phyloP scores from a whole-genome alignment of 2,113 vertebrate species.

The Rhinichthys klamathensis region DNA sequence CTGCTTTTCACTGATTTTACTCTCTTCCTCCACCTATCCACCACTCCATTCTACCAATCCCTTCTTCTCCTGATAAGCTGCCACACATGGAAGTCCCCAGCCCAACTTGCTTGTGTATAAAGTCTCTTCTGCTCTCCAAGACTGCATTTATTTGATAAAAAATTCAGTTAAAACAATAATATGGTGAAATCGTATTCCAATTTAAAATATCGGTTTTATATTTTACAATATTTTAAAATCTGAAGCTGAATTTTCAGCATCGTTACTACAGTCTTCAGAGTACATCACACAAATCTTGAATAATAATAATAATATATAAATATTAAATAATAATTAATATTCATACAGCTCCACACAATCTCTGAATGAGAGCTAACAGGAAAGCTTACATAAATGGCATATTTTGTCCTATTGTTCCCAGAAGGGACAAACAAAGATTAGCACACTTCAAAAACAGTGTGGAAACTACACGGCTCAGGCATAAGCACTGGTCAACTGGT shows the following conservation, averaged over 20 bases:
- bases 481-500: constrained; percentile 5
- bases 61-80: constrained; percentile 10
- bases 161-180: neutral
- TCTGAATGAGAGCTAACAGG: neutral
- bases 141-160: neutral
- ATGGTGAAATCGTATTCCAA: neutral
- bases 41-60: constrained; percentile 38
- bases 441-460: neutral
- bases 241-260: too few species aligned
- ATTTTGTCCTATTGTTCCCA: constrained; percentile 16
- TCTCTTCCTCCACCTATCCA: neutral
- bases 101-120: neutral
- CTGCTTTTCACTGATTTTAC: constrained; percentile 66
- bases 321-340: too few species aligned
- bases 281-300: too few species aligned
- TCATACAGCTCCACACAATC: neutral
- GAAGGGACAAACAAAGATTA: constrained; percentile 30
- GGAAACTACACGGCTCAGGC: neutral
- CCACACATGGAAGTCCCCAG: neutral
- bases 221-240: neutral
- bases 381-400: neutral
- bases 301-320: too few species aligned
- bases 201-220: neutral
- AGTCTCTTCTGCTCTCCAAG: neutral
- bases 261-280: neutral